phyloP scores from a whole-genome alignment of 2,888 invertebrate genomes.

The Therioaphis trifolii region DNA sequence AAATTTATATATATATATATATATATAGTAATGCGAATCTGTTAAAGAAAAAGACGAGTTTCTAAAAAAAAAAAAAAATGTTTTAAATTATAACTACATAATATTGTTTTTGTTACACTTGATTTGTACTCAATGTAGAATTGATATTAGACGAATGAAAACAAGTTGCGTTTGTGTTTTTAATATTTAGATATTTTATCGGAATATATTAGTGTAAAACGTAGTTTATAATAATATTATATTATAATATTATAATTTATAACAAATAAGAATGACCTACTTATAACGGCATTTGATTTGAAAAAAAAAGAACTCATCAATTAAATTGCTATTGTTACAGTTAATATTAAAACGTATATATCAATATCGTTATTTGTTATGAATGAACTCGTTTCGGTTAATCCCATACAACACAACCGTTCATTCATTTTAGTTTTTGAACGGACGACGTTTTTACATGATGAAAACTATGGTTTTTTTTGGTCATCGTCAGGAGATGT shows the following conservation, averaged over 20 bases:
- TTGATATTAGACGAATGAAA: neutral
- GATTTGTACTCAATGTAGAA: neutral
- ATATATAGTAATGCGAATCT: neutral
- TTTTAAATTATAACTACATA: neutral
- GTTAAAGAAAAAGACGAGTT: neutral
- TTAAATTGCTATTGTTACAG: too few species aligned
- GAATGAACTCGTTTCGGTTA: neutral
- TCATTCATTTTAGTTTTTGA: neutral
- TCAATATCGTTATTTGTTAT: neutral
- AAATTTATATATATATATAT: neutral
- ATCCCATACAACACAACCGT: neutral
- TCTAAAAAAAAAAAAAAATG: neutral
- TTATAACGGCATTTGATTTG: neutral
- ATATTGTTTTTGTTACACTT: constrained; percentile 14
- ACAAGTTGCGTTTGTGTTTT: neutral
- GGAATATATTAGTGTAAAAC: neutral
- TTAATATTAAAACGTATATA: constrained; percentile 4
- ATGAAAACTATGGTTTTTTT: neutral
- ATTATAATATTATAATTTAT: neutral
- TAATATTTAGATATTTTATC: constrained; percentile 11
- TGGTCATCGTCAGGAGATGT: neutral
- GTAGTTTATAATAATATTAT: too few species aligned
- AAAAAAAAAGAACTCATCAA: too few species aligned
- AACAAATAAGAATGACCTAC: constrained; percentile 33
- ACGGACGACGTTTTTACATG: neutral